Conservation (phyloP, 2,113 vertebrate genomes). For the Arizona elegans region DNA sequence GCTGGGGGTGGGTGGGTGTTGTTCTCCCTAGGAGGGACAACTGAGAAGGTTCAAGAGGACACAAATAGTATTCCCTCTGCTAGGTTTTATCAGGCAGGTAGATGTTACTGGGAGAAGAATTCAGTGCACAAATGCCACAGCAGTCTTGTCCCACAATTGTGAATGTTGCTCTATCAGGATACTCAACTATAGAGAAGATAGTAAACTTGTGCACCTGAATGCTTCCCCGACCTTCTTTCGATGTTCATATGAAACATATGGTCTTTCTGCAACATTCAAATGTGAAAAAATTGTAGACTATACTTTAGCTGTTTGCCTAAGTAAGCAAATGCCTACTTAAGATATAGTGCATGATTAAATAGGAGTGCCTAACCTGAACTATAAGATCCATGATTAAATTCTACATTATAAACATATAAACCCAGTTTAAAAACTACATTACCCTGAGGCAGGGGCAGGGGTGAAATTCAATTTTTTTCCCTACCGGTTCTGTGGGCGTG, state of each 20-base stretch:
- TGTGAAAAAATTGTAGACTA: background rate
- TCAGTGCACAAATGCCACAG: background rate
- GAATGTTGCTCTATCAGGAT: background rate
- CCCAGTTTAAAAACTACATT: background rate
- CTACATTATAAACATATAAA: background rate
- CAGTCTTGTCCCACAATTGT: background rate
- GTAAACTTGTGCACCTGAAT: background rate
- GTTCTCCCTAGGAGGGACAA: background rate
- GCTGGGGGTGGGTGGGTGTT: background rate
- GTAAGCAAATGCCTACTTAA: background rate
- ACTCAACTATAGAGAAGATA: background rate
- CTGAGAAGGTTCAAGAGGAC: background rate
- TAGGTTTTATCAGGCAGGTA: background rate
- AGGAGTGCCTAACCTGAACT: background rate
- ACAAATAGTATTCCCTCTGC: background rate
- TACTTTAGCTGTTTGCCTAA: background rate
- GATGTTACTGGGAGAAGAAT: background rate
- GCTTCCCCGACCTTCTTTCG: background rate
- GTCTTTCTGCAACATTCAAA: background rate
- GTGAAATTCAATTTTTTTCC: too few species aligned
- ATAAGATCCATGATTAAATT: background rate
- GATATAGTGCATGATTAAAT: background rate
- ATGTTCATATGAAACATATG: background rate
- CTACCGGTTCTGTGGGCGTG: too few species aligned
- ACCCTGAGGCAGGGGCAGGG: background rate